Evolutionary conservation across 2,797 vertebrate genomes (phyloP).

Genomic region (Nannoperca obscura): DNA sequence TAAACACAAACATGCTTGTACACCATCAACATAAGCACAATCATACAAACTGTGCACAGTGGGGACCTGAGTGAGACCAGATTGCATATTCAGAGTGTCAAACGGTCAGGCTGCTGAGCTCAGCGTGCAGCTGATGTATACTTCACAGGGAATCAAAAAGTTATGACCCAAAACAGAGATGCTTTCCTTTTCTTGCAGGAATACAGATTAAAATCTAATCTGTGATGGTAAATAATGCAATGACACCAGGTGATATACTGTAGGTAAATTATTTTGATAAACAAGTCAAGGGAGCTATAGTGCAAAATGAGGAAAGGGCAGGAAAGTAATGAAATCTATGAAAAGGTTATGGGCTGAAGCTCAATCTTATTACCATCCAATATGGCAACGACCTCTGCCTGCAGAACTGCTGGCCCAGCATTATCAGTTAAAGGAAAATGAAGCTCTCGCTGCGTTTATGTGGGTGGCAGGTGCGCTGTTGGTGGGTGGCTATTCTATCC

Average conservation of each 20-base stretch:
- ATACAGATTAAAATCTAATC: constrained; percentile 28
- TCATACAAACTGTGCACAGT: constrained; percentile 45
- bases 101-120: constrained; percentile 66
- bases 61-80: constrained; percentile 51
- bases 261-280: constrained; percentile 13
- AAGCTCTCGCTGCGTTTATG: constrained; percentile 15
- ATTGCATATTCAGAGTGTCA: constrained; percentile 64
- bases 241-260: constrained; percentile 1
- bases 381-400: constrained; percentile 44
- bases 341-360: constrained; percentile 53
- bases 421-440: constrained; percentile 48
- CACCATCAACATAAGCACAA: constrained; percentile 35
- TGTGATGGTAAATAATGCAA: constrained; percentile 39
- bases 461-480: constrained; percentile 30
- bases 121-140: constrained; percentile 58
- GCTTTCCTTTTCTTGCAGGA: neutral
- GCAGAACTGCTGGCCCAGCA: constrained; percentile 55
- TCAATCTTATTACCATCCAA: constrained; percentile 58
- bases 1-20: constrained; percentile 33
- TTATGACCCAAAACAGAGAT: constrained; percentile 48
- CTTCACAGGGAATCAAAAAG: constrained; percentile 47
- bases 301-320: constrained; percentile 28
- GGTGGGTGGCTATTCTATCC: constrained; percentile 19
- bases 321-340: constrained; percentile 63
- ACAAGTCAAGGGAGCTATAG: constrained; percentile 14